Conservation (phyloP, 2,113 vertebrate species). For the Egretta garzetta region DNA sequence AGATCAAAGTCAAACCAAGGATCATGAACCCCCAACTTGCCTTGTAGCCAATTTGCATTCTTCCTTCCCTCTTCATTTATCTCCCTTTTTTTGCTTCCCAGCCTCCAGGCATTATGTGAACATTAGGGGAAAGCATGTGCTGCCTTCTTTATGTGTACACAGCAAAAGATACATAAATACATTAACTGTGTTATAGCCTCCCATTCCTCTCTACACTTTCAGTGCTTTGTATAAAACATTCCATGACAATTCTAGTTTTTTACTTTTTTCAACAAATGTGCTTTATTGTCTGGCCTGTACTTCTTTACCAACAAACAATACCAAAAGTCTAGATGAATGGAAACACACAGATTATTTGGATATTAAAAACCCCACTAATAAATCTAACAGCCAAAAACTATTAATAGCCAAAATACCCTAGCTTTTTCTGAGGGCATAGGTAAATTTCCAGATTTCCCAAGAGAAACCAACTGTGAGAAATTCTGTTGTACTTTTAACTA, state of each 20-base stretch:
- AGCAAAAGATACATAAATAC: slow-evolving; percentile 17
- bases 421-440: neutral
- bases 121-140: neutral
- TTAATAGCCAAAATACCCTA: neutral
- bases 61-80: slow-evolving; percentile 32
- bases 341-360: neutral
- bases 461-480: neutral
- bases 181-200: neutral
- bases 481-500: neutral
- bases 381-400: neutral
- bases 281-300: neutral
- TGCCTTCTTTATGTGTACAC: neutral
- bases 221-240: neutral
- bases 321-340: neutral
- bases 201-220: neutral
- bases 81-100: slow-evolving; percentile 1
- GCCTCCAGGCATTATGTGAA: slow-evolving; percentile 24
- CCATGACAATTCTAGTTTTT: neutral
- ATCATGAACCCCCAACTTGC: slow-evolving; percentile 34
- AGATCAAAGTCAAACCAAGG: slow-evolving; percentile 49
- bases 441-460: neutral
- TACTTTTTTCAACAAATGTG: neutral
- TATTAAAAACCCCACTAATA: neutral
- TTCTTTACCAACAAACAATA: neutral
- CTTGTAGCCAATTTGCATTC: slow-evolving; percentile 43